Percentiles rank a stretch among this genome's conserved stretches.
Evolutionary conservation across 1,140 invertebrate genomes (phyloP).

Genomic region (Aphidius ervi): DNA sequence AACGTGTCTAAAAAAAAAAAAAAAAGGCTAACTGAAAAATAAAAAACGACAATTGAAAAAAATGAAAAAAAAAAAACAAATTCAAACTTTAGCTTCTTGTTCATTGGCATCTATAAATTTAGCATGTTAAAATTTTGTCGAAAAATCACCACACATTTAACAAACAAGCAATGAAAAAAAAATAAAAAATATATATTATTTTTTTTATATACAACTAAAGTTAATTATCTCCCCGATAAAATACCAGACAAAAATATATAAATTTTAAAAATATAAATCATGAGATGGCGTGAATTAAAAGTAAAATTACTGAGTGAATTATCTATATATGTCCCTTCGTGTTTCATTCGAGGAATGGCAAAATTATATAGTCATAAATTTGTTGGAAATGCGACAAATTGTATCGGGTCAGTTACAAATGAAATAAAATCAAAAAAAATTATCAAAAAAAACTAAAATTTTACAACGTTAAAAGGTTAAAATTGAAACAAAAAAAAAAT

Average conservation of each 20-base stretch:
- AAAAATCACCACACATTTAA: too few relatives aligned
- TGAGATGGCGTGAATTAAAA: conserved; percentile 13
- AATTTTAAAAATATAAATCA: conserved; percentile 9
- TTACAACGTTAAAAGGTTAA: too few relatives aligned
- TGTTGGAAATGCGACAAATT: conserved; percentile 32
- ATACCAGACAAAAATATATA: too few relatives aligned
- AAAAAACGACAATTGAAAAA: conserved; percentile 9
- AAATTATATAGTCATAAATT: conserved; percentile 22
- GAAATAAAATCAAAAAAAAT: too few relatives aligned
- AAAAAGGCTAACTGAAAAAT: conserved; percentile 4
- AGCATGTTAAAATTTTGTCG: neutral
- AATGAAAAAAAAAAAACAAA: neutral
- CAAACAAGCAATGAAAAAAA: too few relatives aligned
- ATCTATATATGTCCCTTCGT: conserved; percentile 26
- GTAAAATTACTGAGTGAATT: conserved; percentile 26
- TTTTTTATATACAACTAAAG: too few relatives aligned
- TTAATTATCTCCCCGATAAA: too few relatives aligned
- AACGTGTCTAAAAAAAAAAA: neutral
- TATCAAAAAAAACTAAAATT: too few relatives aligned
- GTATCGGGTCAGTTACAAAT: conserved; percentile 22
- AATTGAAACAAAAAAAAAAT: neutral
- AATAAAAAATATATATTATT: too few relatives aligned
- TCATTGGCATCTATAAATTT: conserved; percentile 18
- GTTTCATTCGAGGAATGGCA: conserved; percentile 23
- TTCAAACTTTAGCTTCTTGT: neutral